Evolutionary conservation across 1,140 invertebrate species (phyloP).

Genomic region (Phortica variegata): DNA sequence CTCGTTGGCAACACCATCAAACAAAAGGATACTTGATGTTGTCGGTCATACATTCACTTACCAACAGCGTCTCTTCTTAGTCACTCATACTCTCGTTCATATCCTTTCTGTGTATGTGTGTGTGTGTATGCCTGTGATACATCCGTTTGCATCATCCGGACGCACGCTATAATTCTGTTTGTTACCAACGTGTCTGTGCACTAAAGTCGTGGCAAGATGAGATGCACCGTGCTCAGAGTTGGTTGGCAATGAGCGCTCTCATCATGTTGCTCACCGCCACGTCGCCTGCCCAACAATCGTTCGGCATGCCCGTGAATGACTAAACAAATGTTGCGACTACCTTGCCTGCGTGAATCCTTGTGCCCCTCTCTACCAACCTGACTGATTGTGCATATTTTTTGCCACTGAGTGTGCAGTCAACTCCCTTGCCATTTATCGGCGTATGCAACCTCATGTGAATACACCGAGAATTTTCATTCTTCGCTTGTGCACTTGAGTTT

Average conservation of each 20-base stretch:
- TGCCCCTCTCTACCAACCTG: too few species aligned
- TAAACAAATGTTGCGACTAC: neutral
- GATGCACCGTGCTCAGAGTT: neutral
- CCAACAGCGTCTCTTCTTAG: neutral
- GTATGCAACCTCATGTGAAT: neutral
- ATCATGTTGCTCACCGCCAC: neutral
- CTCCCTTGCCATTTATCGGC: neutral
- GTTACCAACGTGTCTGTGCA: slow-evolving; percentile 17
- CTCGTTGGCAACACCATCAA: neutral
- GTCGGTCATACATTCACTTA: slow-evolving; percentile 12
- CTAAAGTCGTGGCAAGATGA: slow-evolving; percentile 26
- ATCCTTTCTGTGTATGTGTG: neutral
- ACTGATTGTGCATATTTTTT: slow-evolving; percentile 27
- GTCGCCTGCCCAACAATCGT: slow-evolving; percentile 1
- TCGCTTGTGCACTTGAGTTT: too few species aligned
- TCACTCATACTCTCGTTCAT: slow-evolving; percentile 8
- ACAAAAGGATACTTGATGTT: slow-evolving; percentile 10
- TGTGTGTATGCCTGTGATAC: slow-evolving; percentile 33
- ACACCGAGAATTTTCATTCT: too few species aligned
- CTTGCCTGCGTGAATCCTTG: slow-evolving; percentile 2
- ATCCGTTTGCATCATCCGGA: slow-evolving; percentile 50
- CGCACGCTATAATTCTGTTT: slow-evolving; percentile 53
- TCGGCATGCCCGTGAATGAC: slow-evolving; percentile 34
- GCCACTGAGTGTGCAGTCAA: slow-evolving; percentile 21
- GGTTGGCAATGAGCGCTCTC: neutral